A percentile compares a stretch with the other conserved stretches of the same genome.
These are phyloP conservation scores for Columba janthina DNA, from an alignment of 2,113 vertebrate genomes.

Conservation along the genomic window DNA sequence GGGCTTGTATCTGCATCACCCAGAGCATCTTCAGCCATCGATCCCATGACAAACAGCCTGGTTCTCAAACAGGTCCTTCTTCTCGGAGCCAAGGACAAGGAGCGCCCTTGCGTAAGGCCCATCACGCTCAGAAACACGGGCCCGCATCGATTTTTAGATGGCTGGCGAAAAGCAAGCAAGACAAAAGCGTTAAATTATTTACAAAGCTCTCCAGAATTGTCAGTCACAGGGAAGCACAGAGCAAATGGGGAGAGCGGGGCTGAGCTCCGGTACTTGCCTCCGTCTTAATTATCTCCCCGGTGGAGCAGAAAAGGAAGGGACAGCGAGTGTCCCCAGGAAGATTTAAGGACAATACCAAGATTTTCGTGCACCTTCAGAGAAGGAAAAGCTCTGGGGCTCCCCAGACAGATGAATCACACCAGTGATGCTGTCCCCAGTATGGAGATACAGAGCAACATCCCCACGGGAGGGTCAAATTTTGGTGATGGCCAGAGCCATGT, in stretches of 20 bases:
- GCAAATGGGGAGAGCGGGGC: neutral
- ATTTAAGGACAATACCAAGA: neutral
- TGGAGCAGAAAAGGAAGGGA: neutral
- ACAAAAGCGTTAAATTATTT: slow-evolving; percentile 41
- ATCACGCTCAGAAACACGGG: accelerated
- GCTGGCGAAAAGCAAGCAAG: slow-evolving; percentile 18
- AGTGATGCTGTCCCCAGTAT: accelerated
- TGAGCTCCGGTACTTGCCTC: no score
- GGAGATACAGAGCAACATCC: neutral
- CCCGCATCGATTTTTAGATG: slow-evolving; percentile 11
- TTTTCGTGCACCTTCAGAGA: neutral
- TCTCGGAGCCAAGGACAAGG: neutral
- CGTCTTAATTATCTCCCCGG: no score
- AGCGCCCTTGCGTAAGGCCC: neutral
- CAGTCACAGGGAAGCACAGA: neutral
- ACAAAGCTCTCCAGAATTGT: slow-evolving; percentile 6
- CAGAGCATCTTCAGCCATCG: neutral
- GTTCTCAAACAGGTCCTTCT: neutral
- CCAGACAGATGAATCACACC: neutral
- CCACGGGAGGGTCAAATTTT: neutral
- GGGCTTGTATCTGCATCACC: neutral
- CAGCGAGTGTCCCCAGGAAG: neutral
- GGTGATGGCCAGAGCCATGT: neutral
- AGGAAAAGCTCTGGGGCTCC: neutral
- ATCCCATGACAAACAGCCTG: neutral